Percentiles rank a stretch among this genome's conserved stretches.
Conservation (phyloP, 92 coral and sea anemone genomes). For the Zoanthus sociatus region DNA sequence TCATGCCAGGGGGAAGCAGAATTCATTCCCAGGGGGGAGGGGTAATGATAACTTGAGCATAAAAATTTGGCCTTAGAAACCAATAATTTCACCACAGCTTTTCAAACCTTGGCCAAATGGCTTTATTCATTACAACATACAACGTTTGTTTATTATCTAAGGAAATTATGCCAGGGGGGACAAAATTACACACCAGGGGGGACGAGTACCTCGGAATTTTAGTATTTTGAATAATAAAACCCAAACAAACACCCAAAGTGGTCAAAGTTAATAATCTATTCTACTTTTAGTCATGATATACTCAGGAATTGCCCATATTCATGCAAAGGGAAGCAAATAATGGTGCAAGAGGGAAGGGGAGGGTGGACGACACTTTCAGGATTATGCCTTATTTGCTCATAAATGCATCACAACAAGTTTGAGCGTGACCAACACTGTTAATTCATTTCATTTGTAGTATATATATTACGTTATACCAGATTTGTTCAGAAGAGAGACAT, state of each 20-base stretch:
- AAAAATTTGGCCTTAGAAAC: constrained; percentile 7
- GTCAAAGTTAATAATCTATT: constrained; percentile 10
- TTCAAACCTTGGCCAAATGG: not conserved
- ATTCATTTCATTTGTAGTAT: not conserved
- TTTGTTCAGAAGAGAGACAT: not conserved
- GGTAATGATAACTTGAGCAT: constrained; percentile 17
- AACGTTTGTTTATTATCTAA: not conserved
- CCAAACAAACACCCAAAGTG: not conserved
- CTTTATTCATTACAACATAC: not conserved
- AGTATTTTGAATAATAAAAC: not conserved
- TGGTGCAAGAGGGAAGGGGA: not conserved
- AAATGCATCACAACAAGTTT: not conserved
- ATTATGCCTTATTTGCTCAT: constrained; percentile 9
- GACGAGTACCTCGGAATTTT: not conserved
- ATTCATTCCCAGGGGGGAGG: constrained; percentile 15
- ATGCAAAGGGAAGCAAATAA: constrained; percentile 10
- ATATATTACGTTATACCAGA: not conserved
- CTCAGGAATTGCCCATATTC: not conserved
- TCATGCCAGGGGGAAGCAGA: constrained; percentile 11
- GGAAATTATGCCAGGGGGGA: not conserved
- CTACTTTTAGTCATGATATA: not conserved
- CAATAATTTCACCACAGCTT: not conserved
- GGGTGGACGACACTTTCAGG: not conserved
- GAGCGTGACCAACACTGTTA: constrained; percentile 6
- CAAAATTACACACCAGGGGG: not conserved